Percentiles rank a stretch among this genome's conserved stretches.
phyloP scores from a whole-genome alignment of 2,113 vertebrate species.

The Crotophaga sulcirostris region DNA sequence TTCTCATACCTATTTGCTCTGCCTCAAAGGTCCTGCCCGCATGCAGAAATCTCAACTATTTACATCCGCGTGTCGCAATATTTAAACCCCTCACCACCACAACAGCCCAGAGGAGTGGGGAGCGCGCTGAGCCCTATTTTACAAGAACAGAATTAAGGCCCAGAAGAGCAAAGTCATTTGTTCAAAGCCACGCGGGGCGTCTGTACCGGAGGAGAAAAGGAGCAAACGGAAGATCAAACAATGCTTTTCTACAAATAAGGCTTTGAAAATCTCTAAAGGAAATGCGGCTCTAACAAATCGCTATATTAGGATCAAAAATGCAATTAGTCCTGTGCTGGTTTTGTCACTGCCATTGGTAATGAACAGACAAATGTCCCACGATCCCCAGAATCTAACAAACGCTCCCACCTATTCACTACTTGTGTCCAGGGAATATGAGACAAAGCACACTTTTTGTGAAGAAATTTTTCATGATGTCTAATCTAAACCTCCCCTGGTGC shows the following conservation, averaged over 20 bases:
- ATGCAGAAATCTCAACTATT: background rate
- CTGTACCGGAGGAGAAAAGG: background rate
- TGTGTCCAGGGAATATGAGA: background rate
- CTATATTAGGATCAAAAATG: background rate
- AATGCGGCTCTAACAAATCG: background rate
- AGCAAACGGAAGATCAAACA: background rate
- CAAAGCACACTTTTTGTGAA: no score
- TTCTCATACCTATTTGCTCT: background rate
- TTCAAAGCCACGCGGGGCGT: conserved; percentile 5
- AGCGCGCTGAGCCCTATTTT: background rate
- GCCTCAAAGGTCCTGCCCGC: background rate
- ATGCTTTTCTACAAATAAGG: background rate
- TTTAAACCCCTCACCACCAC: background rate
- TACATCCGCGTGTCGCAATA: background rate
- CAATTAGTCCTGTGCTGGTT: background rate
- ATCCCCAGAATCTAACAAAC: background rate
- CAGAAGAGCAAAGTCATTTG: conserved; percentile 18
- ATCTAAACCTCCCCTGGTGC: no score
- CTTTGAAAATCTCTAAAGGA: conserved; percentile 31
- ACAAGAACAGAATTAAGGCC: background rate
- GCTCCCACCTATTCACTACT: accelerated
- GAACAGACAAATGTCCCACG: background rate
- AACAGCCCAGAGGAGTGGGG: background rate
- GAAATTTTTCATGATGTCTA: no score
- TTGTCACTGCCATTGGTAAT: background rate